A percentile compares a stretch with the other conserved stretches of the same genome.
Conservation (phyloP, 92 coral and sea anemone genomes). For the Porites evermanni region DNA sequence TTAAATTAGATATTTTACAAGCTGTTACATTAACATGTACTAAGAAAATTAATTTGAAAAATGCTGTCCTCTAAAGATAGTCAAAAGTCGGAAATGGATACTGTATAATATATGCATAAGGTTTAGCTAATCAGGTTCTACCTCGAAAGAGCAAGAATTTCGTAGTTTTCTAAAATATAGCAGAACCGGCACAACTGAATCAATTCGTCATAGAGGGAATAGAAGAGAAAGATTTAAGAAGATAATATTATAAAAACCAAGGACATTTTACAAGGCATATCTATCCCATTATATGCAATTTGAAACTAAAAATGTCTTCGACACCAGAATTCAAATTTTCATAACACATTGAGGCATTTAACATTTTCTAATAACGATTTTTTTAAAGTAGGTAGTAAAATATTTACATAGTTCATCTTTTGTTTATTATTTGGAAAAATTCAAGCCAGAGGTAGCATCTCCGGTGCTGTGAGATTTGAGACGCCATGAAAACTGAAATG, state of each 20-base stretch:
- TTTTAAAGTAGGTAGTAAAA: background rate
- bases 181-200: background rate
- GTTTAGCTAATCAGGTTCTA: background rate
- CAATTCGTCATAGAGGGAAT: background rate
- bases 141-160: background rate
- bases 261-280: background rate
- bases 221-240: background rate
- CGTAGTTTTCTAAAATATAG: background rate
- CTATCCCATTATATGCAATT: background rate
- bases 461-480: slow-evolving; percentile 72
- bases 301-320: slow-evolving; percentile 11
- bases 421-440: background rate
- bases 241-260: background rate
- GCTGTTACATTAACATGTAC: background rate
- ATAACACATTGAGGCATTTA: background rate
- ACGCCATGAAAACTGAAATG: slow-evolving; percentile 77
- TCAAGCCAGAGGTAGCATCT: slow-evolving; percentile 79
- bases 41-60: background rate
- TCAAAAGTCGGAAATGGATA: background rate
- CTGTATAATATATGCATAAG: background rate
- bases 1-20: background rate
- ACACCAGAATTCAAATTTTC: slow-evolving; percentile 12
- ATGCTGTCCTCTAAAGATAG: background rate
- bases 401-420: slow-evolving; percentile 33
- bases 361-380: background rate